A percentile compares a stretch with the other conserved stretches of the same genome.
Conservation (phyloP, 2,797 vertebrate species). For the Bovichtus variegatus region DNA sequence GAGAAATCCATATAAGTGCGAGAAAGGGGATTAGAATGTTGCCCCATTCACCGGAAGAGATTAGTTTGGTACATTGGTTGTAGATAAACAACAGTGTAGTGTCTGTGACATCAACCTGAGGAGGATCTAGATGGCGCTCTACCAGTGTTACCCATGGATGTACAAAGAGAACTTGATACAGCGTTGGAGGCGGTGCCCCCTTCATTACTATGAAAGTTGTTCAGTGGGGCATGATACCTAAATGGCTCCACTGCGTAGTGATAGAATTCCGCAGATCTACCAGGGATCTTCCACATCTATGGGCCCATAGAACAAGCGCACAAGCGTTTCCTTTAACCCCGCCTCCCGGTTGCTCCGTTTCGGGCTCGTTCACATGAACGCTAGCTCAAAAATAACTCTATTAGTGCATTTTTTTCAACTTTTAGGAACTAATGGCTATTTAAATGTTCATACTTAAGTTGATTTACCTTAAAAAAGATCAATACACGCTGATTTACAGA, state of each 20-base stretch:
- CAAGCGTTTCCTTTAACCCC: too few species aligned
- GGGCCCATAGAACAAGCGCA: background rate
- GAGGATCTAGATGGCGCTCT: background rate
- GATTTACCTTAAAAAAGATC: background rate
- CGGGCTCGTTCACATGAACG: background rate
- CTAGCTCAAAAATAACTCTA: background rate
- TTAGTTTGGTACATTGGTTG: background rate
- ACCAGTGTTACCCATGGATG: too few species aligned
- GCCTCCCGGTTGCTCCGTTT: too few species aligned
- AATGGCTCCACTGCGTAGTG: too few species aligned
- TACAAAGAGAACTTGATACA: too few species aligned
- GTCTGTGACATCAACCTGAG: conserved; percentile 29
- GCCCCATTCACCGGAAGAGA: background rate
- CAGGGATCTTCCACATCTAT: background rate
- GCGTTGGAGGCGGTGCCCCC: too few species aligned
- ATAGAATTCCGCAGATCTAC: too few species aligned
- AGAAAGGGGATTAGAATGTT: background rate
- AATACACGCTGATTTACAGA: background rate
- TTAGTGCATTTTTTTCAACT: background rate
- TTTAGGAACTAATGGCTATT: background rate
- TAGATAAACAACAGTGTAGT: conserved; percentile 11
- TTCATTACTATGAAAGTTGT: too few species aligned
- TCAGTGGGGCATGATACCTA: too few species aligned
- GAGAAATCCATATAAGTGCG: background rate
- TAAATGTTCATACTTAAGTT: background rate